Base-by-base conservation (phyloP, 1,140 invertebrate genomes). In the Cyclina sinensis region DNA sequence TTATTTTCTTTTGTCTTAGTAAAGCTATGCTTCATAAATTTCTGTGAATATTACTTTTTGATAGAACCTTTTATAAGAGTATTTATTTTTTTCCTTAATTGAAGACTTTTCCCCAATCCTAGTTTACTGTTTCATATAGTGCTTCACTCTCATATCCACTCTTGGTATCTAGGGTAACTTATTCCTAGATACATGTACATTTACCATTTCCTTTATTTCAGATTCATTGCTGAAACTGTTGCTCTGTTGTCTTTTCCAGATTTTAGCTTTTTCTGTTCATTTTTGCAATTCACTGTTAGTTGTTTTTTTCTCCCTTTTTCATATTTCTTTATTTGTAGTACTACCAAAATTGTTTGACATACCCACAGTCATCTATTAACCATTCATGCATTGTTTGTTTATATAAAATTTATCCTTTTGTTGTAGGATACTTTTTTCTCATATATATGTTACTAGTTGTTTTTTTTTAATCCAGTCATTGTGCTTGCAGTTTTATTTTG, bases 401-500 rank as follows among this genome's bases (percentile, higher is more conserved):
- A 46, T 35, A 54, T 51, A 30, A 51, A 32, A 35, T 78, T 30
- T 46, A 16, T 24, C 74, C 46, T 78, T 78, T 30, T 78, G 74
- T 78, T 78, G 74, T 78, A 74, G 39, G 2, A 87, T 54, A 73
- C 80, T 83, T 43, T 57, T 88, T 81, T 65, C 79, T 81, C 30
- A 46, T 70, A 43, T 89, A 43, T 65, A 12, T 30, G 12, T 78
- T 78, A 46, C 27, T 27, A 78, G 39, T 83, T n/a, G 12, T 39
- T 30, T 79, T 86, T 54, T 39, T 30, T 79, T 86, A 39, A 62
- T 35, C 48, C 78, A 78, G 59, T 86, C 88, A 89, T 43, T 21
- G 62, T 89, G 74, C 80, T 62, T 81, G 35, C 37, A n/a, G 1
- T 74, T 86, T 89, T 90, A 24, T 65, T 82, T 43, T 91, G 59